Evolutionary conservation across 2,113 vertebrate species (phyloP), one percentile per base, ranked within the genome.

Genomic region (Catharus fuscescens): DNA sequence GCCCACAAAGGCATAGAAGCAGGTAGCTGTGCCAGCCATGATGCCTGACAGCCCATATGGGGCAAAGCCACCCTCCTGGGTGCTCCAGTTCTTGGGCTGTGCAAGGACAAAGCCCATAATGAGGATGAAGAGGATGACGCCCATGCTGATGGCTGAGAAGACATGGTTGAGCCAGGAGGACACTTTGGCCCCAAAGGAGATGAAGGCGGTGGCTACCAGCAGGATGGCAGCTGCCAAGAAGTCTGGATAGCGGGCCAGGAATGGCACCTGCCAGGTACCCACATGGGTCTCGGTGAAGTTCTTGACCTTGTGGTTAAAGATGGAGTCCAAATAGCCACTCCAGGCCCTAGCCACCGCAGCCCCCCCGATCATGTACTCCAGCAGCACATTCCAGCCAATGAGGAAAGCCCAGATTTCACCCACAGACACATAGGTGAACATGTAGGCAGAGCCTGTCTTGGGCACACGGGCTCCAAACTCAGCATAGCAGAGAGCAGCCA

Each of bases 381-480:
- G 97, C 76, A 99, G 97, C 60, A 99, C 98, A 0, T 99, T 99
- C 99, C 99, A 99, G 78, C 99, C 99, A 2, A 99, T 99, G 65
- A 99, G 98, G 93, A 99, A 99, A 73, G 99, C 99, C 99, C 99
- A 99, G 67, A 99, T 96, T 93, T 99, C 99, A 2, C 99, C 99
- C 89, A 99, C 98, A 0, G 99, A 99, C 64, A 99, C 98, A 0
- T 99, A 99, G 10, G 99, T 99, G 97, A 99, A 99, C 98, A 99
- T 99, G 95, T 99, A 99, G 48, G 99, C 99, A 10, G 99, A 99
- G 71, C 99, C 99, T 0, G 99, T 99, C 96, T 99, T 99, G 57
- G 99, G 99, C 48, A 99, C 99, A 0, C 98, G 98, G 3, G 99
- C 99, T 16, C 99, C 99, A 66, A 99, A 99, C 95, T 99, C 99